Percentiles rank a stretch among this genome's conserved stretches.
phyloP scores from a whole-genome alignment of 2,113 vertebrate species.

The Apodemus sylvaticus region DNA sequence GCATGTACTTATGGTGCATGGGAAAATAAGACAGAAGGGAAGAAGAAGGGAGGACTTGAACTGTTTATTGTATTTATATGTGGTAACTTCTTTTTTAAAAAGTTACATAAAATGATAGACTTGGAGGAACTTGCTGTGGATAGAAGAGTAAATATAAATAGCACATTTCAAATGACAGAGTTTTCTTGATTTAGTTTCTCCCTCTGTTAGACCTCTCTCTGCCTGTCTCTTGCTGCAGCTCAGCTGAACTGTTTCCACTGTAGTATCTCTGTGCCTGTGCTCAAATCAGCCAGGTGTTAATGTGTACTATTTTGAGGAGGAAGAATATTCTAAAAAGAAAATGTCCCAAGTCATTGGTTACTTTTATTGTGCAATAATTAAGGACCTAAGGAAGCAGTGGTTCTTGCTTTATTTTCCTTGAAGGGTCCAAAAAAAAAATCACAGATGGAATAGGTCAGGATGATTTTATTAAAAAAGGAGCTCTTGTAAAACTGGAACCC shows the following conservation, averaged over 20 bases:
- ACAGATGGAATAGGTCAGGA: constrained; percentile 18
- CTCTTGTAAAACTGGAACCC: constrained; percentile 44
- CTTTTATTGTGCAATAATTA: constrained; percentile 54
- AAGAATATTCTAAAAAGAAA: constrained; percentile 9
- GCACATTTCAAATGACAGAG: neutral
- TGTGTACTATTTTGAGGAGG: constrained; percentile 29
- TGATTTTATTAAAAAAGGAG: constrained; percentile 49
- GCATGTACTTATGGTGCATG: neutral
- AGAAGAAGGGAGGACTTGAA: constrained; percentile 25
- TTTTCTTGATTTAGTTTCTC: constrained; percentile 37
- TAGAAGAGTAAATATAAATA: neutral
- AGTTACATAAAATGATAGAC: constrained; percentile 7
- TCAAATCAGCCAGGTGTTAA: constrained; percentile 31
- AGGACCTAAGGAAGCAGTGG: constrained; percentile 42
- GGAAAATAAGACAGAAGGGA: neutral
- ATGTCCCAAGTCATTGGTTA: constrained; percentile 41
- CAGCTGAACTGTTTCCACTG: neutral
- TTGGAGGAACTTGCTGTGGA: neutral
- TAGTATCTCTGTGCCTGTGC: neutral
- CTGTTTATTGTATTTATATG: constrained; percentile 19
- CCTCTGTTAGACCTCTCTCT: neutral
- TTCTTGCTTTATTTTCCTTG: constrained; percentile 53
- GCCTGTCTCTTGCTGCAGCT: neutral
- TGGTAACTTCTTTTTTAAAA: neutral
- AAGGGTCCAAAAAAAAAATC: constrained; percentile 42